These are phyloP conservation scores for Therioaphis trifolii DNA, from an alignment of 2,888 invertebrate species.

Conservation along the genomic window DNA sequence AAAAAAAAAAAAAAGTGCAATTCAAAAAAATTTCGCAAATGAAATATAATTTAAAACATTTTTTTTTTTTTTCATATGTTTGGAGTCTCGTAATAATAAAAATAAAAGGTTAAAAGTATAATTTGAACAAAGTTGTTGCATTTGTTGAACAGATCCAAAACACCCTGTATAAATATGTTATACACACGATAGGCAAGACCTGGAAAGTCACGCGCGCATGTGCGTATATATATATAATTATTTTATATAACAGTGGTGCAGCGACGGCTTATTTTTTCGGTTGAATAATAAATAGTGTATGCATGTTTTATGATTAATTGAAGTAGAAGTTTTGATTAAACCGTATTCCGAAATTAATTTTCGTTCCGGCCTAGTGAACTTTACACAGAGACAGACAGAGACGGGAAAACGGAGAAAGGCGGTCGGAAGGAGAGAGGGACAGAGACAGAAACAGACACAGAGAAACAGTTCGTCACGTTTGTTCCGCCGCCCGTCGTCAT, in stretches of 20 bases:
- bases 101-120: too few relatives aligned
- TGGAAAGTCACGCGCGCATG: neutral
- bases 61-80: too few relatives aligned
- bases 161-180: neutral
- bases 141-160: too few relatives aligned
- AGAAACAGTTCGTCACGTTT: too few relatives aligned
- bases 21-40: too few relatives aligned
- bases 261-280: conserved; percentile 4
- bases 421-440: neutral
- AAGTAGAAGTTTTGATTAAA: conserved; percentile 52
- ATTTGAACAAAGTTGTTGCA: too few relatives aligned
- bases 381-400: too few relatives aligned
- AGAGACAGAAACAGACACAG: neutral
- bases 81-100: too few relatives aligned
- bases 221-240: neutral
- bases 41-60: too few relatives aligned
- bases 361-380: conserved; percentile 46
- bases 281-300: conserved; percentile 33
- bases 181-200: neutral
- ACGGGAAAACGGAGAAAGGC: too few relatives aligned
- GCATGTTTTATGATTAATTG: conserved; percentile 52
- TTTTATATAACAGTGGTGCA: neutral
- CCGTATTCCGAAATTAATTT: conserved; percentile 52
- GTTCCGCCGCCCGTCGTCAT: too few relatives aligned
- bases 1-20: too few relatives aligned